Base-by-base conservation (phyloP, 2,888 invertebrate species). In the Diploptera punctata region DNA sequence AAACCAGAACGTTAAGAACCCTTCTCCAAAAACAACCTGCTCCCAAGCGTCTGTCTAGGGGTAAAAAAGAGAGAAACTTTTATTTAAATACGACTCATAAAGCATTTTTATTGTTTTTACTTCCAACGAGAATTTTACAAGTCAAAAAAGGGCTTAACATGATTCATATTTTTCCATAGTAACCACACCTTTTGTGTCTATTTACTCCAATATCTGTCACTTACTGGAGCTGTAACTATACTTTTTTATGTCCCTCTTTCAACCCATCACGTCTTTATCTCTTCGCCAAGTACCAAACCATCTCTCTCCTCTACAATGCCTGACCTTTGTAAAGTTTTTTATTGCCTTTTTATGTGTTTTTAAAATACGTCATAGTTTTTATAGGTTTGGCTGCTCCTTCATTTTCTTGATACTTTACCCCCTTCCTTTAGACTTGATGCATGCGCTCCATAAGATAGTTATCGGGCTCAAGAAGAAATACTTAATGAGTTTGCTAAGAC, bases 351-450 rank as follows among this genome's bases (percentile, higher is more conserved):
- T 65, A 65, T 65, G 47, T 65, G 65, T 65, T 65, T 65, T 38
- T 65, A 47, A 65, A 65, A 65, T 65, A 65, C 65, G 65, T 65
- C 24, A n/a, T 44, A 44, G 26, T 65, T 65, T 65, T 65, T 65
- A 65, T 65, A 26, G 65, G 10, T 24, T 43, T 44, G 7, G 43
- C 19, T 65, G 21, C 18, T 9, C 29, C 43, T 57, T 24, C 26
- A 29, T 57, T 3, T 29, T 33, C 10, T 33, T 33, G 10, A 7
- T 33, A 7, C 33, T 33, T n/a, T n/a, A n/a, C n/a, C n/a, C n/a
- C n/a, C n/a, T n/a, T n/a, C n/a, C n/a, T n/a, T n/a, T n/a, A n/a
- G n/a, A n/a, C n/a, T n/a, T n/a, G n/a, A n/a, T n/a, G n/a, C n/a
- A n/a, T n/a, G n/a, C n/a, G n/a, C n/a, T n/a, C n/a, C n/a, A n/a